Evolutionary conservation across 2,797 vertebrate genomes (phyloP), one percentile per base, ranked within the genome.

Genomic region (Mus spretus): DNA sequence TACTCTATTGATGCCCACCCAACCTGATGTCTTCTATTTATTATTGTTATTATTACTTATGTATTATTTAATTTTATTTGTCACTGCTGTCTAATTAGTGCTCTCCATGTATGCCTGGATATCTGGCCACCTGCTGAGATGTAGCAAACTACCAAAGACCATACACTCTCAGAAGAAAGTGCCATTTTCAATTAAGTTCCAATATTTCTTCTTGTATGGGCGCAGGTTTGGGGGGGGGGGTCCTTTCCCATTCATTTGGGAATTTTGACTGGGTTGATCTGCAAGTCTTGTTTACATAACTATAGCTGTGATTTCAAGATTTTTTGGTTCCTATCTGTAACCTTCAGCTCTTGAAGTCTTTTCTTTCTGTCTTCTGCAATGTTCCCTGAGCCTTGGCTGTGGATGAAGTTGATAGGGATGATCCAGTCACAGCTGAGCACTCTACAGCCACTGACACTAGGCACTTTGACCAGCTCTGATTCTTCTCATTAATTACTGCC

Each of bases 191-290:
- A 10, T 53, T 24, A 72, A 74, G 17, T 72, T 87, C 17, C 34
- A 57, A 1, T 2, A 11, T 37, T n/a, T 28, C 15, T 57, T 74
- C 15, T 26, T 37, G 34, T 63, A 50, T 14, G 4, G 47, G 13
- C 5, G 0, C 4, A 28, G 2, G 13, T 72, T 55, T 37, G 31
- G 31, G 22, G 3, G 22, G 3, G n/a, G 13, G 3, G 13, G 26
- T 20, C 47, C 14, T 55, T 55, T 72, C 22, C 34, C 0, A 55
- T 37, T 0, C 34, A 26, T 26, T 53, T 53, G 20, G 31, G 3
- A 72, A 11, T 26, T 26, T 86, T 37, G 65, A 86, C 22, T 37
- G 61, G 34, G 8, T 86, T 72, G 34, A 11, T 26, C 47, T 37
- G 24, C 12, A 55, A 53, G 34, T 55, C 34, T 55, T 72, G 8